phyloP scores from a whole-genome alignment of 2,888 invertebrate species.

The Caenorhabditis parvicauda region DNA sequence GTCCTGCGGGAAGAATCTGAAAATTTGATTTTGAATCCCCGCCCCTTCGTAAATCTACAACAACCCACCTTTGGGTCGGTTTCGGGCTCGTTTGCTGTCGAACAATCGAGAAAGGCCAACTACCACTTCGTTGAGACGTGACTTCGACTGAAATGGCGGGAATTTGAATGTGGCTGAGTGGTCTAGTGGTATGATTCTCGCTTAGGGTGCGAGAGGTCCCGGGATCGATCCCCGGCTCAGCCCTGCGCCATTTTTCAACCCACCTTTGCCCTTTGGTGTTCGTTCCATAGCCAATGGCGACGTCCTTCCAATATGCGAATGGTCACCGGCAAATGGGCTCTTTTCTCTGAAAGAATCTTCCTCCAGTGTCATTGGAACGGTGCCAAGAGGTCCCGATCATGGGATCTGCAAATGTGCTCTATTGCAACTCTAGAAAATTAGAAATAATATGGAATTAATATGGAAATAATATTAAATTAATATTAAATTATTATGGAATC shows the following conservation, averaged over 20 bases:
- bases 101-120: conserved; percentile 43
- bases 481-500: too few relatives aligned
- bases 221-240: conserved; percentile 60
- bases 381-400: conserved; percentile 24
- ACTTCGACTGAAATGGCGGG: conserved; percentile 22
- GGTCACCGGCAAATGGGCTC: conserved; percentile 5
- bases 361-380: conserved; percentile 36
- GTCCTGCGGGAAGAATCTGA: too few relatives aligned
- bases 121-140: conserved; percentile 34
- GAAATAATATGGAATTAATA: too few relatives aligned
- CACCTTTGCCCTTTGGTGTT: conserved; percentile 30
- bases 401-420: not conserved
- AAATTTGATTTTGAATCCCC: too few relatives aligned
- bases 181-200: conserved; percentile 64
- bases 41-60: too few relatives aligned
- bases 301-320: conserved; percentile 27
- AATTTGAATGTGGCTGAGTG: conserved; percentile 44
- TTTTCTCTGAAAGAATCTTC: conserved; percentile 23
- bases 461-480: too few relatives aligned
- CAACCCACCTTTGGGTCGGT: too few relatives aligned
- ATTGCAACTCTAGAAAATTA: not conserved
- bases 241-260: conserved; percentile 16
- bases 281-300: conserved; percentile 22
- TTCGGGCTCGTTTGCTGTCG: conserved; percentile 23
- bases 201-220: conserved; percentile 64